Conservation (phyloP, 2,113 vertebrate genomes). For the Tor tambroides region DNA sequence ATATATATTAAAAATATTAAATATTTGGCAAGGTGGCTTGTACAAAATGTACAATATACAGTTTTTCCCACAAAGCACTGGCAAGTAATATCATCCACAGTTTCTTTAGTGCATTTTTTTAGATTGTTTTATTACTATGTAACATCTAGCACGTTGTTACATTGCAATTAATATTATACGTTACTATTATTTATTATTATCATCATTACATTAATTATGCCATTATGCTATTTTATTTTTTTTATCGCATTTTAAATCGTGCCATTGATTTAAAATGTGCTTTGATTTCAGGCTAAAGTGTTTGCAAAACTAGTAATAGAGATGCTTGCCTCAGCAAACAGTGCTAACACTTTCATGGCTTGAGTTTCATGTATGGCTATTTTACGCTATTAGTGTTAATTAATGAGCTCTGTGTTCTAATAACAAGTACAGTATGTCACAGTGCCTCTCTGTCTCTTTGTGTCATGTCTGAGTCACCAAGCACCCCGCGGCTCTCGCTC, state of each 20-base stretch:
- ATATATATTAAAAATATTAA: not conserved
- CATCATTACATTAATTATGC: too few relatives aligned
- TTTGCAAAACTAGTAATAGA: too few relatives aligned
- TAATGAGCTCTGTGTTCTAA: slow-evolving; percentile 33
- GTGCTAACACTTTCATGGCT: too few relatives aligned
- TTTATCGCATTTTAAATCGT: not conserved
- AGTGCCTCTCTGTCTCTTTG: slow-evolving; percentile 12
- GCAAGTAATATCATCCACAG: not conserved
- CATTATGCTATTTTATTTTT: too few relatives aligned
- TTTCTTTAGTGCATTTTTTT: not conserved
- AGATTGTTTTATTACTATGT: too few relatives aligned
- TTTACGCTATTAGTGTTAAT: not conserved
- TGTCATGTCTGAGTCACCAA: slow-evolving; percentile 61
- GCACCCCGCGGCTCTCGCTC: slow-evolving; percentile 51
- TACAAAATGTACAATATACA: not conserved
- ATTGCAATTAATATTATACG: too few relatives aligned
- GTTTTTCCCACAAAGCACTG: not conserved
- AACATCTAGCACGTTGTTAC: too few relatives aligned
- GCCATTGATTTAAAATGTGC: not conserved
- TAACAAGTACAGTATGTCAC: slow-evolving; percentile 19
- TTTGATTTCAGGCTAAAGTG: not conserved
- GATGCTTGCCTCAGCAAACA: too few relatives aligned
- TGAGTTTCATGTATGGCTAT: not conserved
- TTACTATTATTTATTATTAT: too few relatives aligned
- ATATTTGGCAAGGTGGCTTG: not conserved